Percentiles rank a stretch among this genome's conserved stretches.
phyloP scores from a whole-genome alignment of 2,888 invertebrate genomes.

The Cheilosia vulpina region DNA sequence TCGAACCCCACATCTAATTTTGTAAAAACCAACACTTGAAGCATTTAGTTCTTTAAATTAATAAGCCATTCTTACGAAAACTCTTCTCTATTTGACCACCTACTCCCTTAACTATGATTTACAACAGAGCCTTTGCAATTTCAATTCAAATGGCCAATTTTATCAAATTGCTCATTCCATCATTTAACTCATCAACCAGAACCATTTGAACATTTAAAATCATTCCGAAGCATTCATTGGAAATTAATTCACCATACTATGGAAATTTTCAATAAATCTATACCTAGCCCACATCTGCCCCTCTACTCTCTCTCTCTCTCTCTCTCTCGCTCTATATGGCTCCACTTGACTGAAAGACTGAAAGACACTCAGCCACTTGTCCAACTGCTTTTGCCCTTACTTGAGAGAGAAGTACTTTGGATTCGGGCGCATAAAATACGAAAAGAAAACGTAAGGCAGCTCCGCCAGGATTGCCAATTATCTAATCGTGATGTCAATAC shows the following conservation, averaged over 20 bases:
- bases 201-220: constrained; percentile 17
- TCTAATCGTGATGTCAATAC: constrained; percentile 71
- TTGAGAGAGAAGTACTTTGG: constrained; percentile 32
- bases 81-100: no score
- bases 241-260: constrained; percentile 56
- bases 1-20: no score
- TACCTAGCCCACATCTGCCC: constrained; percentile 23
- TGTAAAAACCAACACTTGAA: no score
- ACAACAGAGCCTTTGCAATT: background rate
- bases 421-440: constrained; percentile 23
- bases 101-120: no score
- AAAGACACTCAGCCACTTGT: constrained; percentile 34
- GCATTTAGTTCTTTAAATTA: no score
- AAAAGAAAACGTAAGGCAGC: constrained; percentile 46
- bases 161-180: background rate
- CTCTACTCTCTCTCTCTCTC: background rate
- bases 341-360: constrained; percentile 40
- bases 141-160: background rate
- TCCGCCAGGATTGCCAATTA: constrained; percentile 70
- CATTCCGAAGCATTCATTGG: constrained; percentile 23
- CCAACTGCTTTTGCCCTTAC: constrained; percentile 36
- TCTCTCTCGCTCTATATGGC: background rate
- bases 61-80: no score
- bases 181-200: constrained; percentile 10
- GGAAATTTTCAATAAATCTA: constrained; percentile 61